phyloP scores from a whole-genome alignment of 1,140 invertebrate genomes.

The Mylabris phalerata region DNA sequence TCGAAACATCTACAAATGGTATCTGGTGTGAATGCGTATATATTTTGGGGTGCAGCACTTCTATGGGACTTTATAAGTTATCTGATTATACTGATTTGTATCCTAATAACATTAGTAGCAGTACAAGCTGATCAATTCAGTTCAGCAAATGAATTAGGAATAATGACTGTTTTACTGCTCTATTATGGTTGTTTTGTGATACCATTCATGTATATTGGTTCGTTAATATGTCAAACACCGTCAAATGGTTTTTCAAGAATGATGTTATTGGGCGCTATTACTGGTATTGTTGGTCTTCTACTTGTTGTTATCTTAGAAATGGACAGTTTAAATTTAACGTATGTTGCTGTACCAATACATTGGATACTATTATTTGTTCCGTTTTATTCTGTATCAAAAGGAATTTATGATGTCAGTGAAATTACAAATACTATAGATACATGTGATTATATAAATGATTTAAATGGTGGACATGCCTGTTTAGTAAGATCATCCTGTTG shows the following conservation, averaged over 20 bases:
- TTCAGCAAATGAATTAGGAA: slow-evolving; percentile 34
- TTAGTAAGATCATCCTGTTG: slow-evolving; percentile 3
- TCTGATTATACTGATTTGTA: slow-evolving; percentile 46
- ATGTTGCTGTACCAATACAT: slow-evolving; percentile 54
- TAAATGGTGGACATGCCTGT: background rate
- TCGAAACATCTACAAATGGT: slow-evolving; percentile 65
- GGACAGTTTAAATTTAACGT: slow-evolving; percentile 48
- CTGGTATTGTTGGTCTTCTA: slow-evolving; percentile 52
- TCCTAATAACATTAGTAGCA: slow-evolving; percentile 48
- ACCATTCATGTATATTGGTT: slow-evolving; percentile 53
- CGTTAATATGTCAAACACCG: slow-evolving; percentile 54
- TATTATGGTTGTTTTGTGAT: slow-evolving; percentile 45
- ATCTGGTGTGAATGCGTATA: slow-evolving; percentile 64
- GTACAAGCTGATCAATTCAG: slow-evolving; percentile 53
- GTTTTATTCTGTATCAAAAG: slow-evolving; percentile 58
- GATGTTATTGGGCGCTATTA: slow-evolving; percentile 60
- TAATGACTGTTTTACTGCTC: slow-evolving; percentile 33
- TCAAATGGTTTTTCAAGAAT: slow-evolving; percentile 65
- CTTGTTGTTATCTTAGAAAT: slow-evolving; percentile 60
- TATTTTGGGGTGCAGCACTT: slow-evolving; percentile 64
- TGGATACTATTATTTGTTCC: slow-evolving; percentile 62
- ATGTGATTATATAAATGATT: slow-evolving; percentile 13
- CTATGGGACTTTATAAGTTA: slow-evolving; percentile 68
- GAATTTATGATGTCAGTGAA: slow-evolving; percentile 23
- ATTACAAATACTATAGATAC: slow-evolving; percentile 20